Conservation (phyloP, 2,888 invertebrate species). For the Mamestra brassicae region DNA sequence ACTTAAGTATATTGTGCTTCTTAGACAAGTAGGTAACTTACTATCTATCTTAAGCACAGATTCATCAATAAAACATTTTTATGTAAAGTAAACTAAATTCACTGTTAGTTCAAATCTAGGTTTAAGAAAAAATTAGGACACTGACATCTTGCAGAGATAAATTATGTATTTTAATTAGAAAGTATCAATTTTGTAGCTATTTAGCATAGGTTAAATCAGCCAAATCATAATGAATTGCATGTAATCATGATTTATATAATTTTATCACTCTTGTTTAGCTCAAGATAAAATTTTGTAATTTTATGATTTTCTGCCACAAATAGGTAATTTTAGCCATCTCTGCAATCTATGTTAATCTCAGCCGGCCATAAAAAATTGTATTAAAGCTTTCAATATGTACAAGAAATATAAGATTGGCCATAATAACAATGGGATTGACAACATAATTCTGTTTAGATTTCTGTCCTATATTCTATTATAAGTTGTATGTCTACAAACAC, state of each 20-base stretch:
- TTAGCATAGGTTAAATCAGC: neutral
- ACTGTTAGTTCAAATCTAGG: neutral
- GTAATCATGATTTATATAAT: slow-evolving; percentile 2
- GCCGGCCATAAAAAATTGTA: neutral
- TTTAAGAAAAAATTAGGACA: slow-evolving; percentile 11
- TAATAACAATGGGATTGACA: neutral
- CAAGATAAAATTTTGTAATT: neutral
- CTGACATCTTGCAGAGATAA: neutral
- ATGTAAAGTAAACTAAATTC: neutral
- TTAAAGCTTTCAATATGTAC: neutral
- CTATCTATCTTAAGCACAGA: neutral
- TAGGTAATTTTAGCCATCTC: neutral
- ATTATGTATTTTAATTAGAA: slow-evolving; percentile 3
- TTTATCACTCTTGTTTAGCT: neutral
- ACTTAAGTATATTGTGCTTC: neutral
- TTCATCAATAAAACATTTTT: slow-evolving; percentile 3
- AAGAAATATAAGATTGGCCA: neutral
- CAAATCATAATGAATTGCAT: neutral
- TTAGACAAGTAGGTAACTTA: neutral
- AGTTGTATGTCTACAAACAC: neutral
- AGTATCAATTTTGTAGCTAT: neutral
- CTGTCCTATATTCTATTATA: neutral
- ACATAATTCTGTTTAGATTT: neutral
- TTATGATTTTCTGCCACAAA: neutral
- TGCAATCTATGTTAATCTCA: neutral